Evolutionary conservation across 2,113 vertebrate species (phyloP).

Genomic region (Spea multiplicata): DNA sequence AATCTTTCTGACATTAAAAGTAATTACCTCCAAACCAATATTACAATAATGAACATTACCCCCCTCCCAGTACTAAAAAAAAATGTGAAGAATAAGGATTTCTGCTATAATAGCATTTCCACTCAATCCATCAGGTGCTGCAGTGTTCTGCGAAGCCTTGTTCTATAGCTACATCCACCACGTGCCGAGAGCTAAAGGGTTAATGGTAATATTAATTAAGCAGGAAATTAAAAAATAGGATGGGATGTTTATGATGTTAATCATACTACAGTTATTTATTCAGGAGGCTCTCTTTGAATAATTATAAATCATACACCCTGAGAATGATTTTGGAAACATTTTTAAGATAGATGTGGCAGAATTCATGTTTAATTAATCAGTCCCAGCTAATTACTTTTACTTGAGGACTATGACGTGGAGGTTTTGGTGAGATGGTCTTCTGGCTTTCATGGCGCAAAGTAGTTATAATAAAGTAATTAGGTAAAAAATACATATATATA

Average conservation of each 20-base stretch:
- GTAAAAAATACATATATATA: neutral
- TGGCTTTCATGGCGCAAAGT: neutral
- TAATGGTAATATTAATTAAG: no score
- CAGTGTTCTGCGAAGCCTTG: no score
- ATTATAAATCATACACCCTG: neutral
- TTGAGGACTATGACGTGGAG: no score
- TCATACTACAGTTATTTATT: constrained; percentile 28
- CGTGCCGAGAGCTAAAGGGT: neutral
- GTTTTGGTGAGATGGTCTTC: no score
- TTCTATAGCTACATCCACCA: no score
- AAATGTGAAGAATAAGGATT: constrained; percentile 10
- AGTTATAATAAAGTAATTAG: neutral
- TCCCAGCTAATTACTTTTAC: no score
- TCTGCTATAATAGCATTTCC: neutral
- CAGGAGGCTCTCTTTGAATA: neutral
- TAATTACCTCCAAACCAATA: constrained; percentile 94
- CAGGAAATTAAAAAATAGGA: neutral
- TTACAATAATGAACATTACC: constrained; percentile 73
- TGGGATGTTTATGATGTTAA: constrained; percentile 10
- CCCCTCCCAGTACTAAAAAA: constrained; percentile 38
- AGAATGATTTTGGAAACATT: constrained; percentile 10
- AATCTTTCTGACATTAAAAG: constrained; percentile 99
- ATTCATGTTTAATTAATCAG: neutral
- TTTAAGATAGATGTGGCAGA: neutral
- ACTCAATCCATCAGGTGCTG: constrained; percentile 1